Evolutionary conservation across 2,888 invertebrate species (phyloP), one percentile per base, ranked within the genome.

Genomic region (Acleris holmiana): DNA sequence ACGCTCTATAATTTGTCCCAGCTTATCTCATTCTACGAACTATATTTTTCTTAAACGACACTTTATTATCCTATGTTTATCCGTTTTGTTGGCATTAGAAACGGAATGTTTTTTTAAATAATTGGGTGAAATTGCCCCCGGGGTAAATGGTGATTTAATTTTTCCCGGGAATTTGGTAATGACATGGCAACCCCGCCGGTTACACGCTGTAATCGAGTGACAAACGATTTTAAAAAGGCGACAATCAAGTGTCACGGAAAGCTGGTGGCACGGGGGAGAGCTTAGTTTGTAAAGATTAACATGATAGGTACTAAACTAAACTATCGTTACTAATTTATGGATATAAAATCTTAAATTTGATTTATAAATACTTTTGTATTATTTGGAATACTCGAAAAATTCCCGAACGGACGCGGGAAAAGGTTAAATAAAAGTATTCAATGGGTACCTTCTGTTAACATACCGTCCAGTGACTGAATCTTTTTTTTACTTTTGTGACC

Each of bases 11-110:
- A 87, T 88, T 82, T 83, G 73, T 66, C 71, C 72, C 69, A 61
- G 71, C 71, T 73, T 75, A 76, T 70, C 70, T 73, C 70, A 67
- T 70, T 76, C 72, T 74, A 78, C 82, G 83, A 82, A 86, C 80
- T 87, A 82, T 91, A 85, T 82, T 91, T 91, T 88, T 84, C 80
- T 82, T 90, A 92, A 92, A 91, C 89, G 92, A 89, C 91, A 92
- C 86, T 91, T 91, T 91, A 88, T 91, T 90, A 91, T 84, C 79
- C 81, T 74, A 70, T 79, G 78, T 82, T 90, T 89, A 91, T 87
- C 85, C 88, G 79, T 85, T 88, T 87, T 86, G 84, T 83, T 60
- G 82, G 86, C 81, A 91, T 90, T 91, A 89, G 89, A 88, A 84
- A 86, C 77, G 74, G 78, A 84, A 84, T 80, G 76, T 82, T 78